Base-by-base conservation (phyloP, 2,888 invertebrate species). In the Coelogynopora nodosa region DNA sequence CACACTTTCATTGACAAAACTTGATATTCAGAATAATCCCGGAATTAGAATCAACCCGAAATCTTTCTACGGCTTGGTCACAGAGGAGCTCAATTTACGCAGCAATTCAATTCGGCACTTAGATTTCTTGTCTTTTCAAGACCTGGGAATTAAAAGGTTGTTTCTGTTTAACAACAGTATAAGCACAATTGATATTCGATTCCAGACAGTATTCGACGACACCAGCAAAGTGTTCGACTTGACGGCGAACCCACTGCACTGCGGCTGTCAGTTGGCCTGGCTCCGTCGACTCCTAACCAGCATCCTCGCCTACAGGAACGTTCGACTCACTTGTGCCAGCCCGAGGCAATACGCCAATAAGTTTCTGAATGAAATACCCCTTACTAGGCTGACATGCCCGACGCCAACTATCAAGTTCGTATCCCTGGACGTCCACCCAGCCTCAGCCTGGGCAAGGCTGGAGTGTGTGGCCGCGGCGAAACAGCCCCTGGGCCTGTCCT, bases 151-250 rank as follows among this genome's bases (percentile, higher is more conserved):
- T 10, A 74, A 26, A 13, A 74, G 23, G 74, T 74, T 74, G 27
- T 74, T 74, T 26, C 74, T 74, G 2, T 74, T 74, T 26, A 74
- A 74, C 23, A 74, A 74, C 23, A 74, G 74, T 74, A 74, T 74
- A 10, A 74, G 23, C 23, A 5, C 2, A 2, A 74, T 74, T 74
- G 74, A 74, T 26, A 23, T 5, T 5, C 74, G 74, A 2, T 74
- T 74, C 23, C 10, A 74, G 23, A 23, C 5, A n/a, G 2, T 74
- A 23, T 74, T 74, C 23, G 74, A 74, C 74, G 74, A 74, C 27
- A 13, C 74, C 2, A 26, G 10, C 2, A 74, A 74, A 74, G 27
- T 74, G 27, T 74, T 74, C 27, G 74, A 74, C 27, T 26, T 74
- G 27, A 74, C 74, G 10, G 74, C 2, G 27, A 74, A 74, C 27